Evolutionary conservation across 2,888 invertebrate genomes (phyloP), one percentile per base, ranked within the genome.

Genomic region (Zhengitettix transpicula): DNA sequence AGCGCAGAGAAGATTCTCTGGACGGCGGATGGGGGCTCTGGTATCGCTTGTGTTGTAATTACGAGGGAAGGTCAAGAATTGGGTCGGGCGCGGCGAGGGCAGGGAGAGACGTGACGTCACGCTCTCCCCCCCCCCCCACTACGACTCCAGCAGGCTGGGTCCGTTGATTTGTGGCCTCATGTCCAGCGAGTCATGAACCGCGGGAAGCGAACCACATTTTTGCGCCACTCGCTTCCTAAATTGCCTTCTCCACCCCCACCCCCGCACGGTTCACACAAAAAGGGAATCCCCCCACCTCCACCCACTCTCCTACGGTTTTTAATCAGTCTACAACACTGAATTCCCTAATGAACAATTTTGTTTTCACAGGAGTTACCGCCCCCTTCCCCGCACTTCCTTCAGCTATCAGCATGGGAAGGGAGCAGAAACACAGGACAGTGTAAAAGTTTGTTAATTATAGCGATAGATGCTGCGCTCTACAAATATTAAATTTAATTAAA

Each of bases 301-400:
- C 16, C 44, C 44, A 17, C 17, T 17, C 44, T 44, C 57, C 58
- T 52, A 28, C 53, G 41, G 55, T 60, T 60, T 61, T 62, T 62
- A 62, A 62, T 62, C 61, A 62, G 60, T 58, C 61, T 62, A 55
- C 59, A 58, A 59, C 59, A 57, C 44, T 55, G 59, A 62, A 62
- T 59, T 62, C 61, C 61, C 61, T 60, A 62, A 62, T 62, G 61
- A 62, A 62, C 61, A 62, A 62, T 61, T 62, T 60, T 62, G 59
- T 60, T 62, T 59, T 61, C 55, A 61, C 52, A 59, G 57, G 61
- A 60, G 62, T 60, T 60, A 60, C 53, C 53, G 15, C 28, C 53
- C 53, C 17, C 28, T 14, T 17, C 12, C 17, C 53, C 11, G 53
- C 28, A 17, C 10, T n/a, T 15, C 28, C 17, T 53, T 28, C 53